Percentiles rank a stretch among this genome's conserved stretches.
Conservation (phyloP, 2,797 vertebrate genomes). For the Champsocephalus gunnari region DNA sequence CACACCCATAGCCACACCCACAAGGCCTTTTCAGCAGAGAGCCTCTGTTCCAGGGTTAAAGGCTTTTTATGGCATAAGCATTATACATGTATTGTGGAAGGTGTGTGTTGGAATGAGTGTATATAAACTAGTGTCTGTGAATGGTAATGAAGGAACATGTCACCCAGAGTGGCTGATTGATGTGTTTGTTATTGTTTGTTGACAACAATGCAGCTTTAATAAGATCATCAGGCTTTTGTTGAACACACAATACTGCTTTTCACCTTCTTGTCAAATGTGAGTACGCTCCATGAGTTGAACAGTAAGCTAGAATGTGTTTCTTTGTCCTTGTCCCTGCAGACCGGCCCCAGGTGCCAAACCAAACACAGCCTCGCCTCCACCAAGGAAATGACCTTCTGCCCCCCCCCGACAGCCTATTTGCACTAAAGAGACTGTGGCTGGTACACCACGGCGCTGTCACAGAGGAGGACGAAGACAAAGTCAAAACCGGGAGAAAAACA, state of each 20-base stretch:
- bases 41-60: no score
- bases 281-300: background rate
- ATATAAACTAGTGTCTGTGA: background rate
- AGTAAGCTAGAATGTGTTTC: constrained; percentile 6
- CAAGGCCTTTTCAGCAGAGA: no score
- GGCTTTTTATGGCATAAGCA: no score
- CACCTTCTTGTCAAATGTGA: background rate
- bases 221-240: background rate
- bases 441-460: constrained; percentile 57
- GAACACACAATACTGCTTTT: background rate
- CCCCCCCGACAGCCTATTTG: constrained; percentile 80
- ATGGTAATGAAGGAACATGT: background rate
- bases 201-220: background rate
- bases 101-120: background rate
- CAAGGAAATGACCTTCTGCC: constrained; percentile 85
- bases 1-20: no score
- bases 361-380: constrained; percentile 80
- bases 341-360: constrained; percentile 85
- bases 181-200: background rate
- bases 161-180: background rate
- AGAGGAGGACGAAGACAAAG: constrained; percentile 42
- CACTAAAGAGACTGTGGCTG: constrained; percentile 83
- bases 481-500: constrained; percentile 50
- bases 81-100: background rate
- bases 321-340: constrained; percentile 63